Evolutionary conservation across 2,888 invertebrate genomes (phyloP).

Genomic region (Sarcophaga rosellei): DNA sequence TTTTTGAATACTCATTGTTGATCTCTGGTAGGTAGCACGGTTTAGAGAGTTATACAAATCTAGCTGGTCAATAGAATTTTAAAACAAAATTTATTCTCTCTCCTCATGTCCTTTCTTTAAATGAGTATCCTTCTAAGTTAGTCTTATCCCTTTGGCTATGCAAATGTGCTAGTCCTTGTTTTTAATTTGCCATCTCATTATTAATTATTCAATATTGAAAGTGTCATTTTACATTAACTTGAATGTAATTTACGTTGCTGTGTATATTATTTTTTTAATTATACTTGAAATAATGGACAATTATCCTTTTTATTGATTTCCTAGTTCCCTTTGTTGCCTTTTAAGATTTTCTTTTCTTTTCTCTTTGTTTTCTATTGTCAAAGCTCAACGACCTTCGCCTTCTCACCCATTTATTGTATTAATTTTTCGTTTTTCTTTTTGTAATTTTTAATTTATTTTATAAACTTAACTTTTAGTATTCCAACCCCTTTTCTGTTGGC

Average conservation of each 20-base stretch:
- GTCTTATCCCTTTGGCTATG: not conserved
- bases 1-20: too few species aligned
- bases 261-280: conserved; percentile 25
- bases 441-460: conserved; percentile 46
- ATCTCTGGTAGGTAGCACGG: too few species aligned
- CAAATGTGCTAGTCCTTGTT: not conserved
- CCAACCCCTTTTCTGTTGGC: conserved; percentile 1
- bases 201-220: conserved; percentile 2
- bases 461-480: conserved; percentile 39
- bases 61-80: too few species aligned
- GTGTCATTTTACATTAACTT: not conserved
- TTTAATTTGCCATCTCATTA: not conserved
- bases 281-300: conserved; percentile 7
- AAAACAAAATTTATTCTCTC: too few species aligned
- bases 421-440: conserved; percentile 9
- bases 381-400: conserved; percentile 41
- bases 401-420: not conserved
- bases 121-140: not conserved
- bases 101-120: too few species aligned
- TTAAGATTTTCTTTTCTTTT: not conserved
- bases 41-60: too few species aligned
- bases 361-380: not conserved
- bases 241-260: not conserved
- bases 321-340: not conserved
- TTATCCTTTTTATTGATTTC: conserved; percentile 27